phyloP scores from a whole-genome alignment of 2,797 vertebrate species.

The Otus scops region DNA sequence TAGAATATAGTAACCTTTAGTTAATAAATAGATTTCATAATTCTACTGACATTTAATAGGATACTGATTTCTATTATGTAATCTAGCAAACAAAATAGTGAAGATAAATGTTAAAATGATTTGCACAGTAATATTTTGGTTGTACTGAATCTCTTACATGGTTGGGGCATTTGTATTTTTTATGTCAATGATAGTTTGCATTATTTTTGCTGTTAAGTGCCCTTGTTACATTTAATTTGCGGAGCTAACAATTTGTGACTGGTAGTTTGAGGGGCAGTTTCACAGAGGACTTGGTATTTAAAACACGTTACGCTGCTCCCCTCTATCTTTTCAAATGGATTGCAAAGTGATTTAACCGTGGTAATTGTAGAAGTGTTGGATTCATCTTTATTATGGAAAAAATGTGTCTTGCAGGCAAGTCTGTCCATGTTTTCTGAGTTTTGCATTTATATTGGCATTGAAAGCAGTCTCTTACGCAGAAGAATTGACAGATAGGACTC shows the following conservation, averaged over 20 bases:
- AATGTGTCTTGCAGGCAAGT: conserved; percentile 39
- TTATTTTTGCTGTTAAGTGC: not conserved
- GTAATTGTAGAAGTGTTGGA: not conserved
- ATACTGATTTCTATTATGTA: not conserved
- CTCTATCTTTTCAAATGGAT: not conserved
- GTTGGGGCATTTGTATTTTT: not conserved
- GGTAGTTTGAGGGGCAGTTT: not conserved
- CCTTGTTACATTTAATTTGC: not conserved
- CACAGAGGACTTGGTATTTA: not conserved
- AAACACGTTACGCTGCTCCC: not conserved
- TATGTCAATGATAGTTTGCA: not conserved
- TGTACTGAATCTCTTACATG: not conserved
- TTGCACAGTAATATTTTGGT: not conserved
- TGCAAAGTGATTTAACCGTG: not conserved
- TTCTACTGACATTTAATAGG: not conserved
- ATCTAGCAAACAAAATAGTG: not conserved
- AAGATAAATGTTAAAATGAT: not conserved
- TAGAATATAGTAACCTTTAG: not conserved
- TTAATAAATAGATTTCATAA: not conserved
- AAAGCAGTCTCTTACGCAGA: conserved; percentile 8
- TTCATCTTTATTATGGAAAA: not conserved
- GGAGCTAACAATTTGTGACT: not conserved
- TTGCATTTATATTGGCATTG: conserved; percentile 66
- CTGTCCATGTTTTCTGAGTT: conserved; percentile 37
- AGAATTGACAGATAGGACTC: conserved; percentile 34